Base-by-base conservation (phyloP, 2,888 invertebrate species). In the Scaptomyza polygonia region DNA sequence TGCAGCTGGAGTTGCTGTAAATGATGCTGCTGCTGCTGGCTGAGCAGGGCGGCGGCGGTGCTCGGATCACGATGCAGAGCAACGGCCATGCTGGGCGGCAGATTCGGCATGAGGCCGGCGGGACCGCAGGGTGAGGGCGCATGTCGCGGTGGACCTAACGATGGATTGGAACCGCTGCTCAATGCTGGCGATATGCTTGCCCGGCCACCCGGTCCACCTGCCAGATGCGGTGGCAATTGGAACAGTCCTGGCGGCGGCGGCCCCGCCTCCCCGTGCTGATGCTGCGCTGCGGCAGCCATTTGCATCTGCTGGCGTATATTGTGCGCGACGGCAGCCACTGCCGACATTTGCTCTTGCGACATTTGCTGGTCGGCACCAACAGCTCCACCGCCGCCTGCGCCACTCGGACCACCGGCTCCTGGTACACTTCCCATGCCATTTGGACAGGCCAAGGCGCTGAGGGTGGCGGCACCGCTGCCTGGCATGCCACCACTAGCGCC, bases 281-380 rank as follows among this genome's bases (percentile, higher is more conserved):
- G 90, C 69, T 90, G 90, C 77, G 94, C 93, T 9, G 94, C 95
- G 5, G 94, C 95, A 0, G 96, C 96, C 90, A 92, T 90, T 86
- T 92, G 92, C 96, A 97, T 96, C 92, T 97, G 97, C 79, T 97
- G 96, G 52, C 96, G 94, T 62, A 97, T 93, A 43, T 96, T 96
- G 92, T 96, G 96, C 14, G 97, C 97, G 57, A 97, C 96, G 16
- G 96, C 96, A 11, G 96, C 96, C 40, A 96, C 96, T 36, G 97
- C 97, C 34, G 96, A 96, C 52, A 96, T 96, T 16, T 96, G 96
- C 11, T 94, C 94, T 52, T 95, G 95, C 5, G 95, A 94, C 90
- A 92, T 91, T 54, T 91, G 93, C 51, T 92, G 92, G 12, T 89
- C 88, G 14, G 80, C 86, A 90, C 93, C 94, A 66, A 92, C 92